Evolutionary conservation across 2,888 invertebrate genomes (phyloP), one percentile per base, ranked within the genome.

Genomic region (Anarsia innoxiella): DNA sequence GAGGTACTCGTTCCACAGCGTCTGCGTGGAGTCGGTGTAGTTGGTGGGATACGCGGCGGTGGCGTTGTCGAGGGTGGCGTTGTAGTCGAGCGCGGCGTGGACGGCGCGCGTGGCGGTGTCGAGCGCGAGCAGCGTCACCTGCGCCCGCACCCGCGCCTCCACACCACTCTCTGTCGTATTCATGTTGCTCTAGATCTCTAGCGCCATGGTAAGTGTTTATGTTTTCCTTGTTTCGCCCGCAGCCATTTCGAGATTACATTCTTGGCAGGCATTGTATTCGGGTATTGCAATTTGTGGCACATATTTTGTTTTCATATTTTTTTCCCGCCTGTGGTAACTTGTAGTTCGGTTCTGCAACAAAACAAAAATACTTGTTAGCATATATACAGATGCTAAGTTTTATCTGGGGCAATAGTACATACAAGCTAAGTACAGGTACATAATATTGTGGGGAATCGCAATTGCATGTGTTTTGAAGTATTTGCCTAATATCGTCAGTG

Each of bases 191-290:
- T 70, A 57, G 63, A 61, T 66, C 53, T 49, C 68, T 76, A 82
- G 66, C 76, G 69, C 69, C 83, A 82, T 82, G 71, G 66, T 73
- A 66, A 61, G 59, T 72, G 69, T 76, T 82, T 82, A 73, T 77
- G 74, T 66, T 80, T 83, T 44, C 79, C 79, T 65, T 78, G 82
- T 65, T 73, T 82, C 46, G 69, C 74, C 61, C 75, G 75, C 59
- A 83, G 69, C 83, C 83, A 83, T 79, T 79, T 79, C 50, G 70
- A 78, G 63, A 83, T 83, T 69, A 82, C 68, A 56, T 78, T 83
- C 65, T 78, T 82, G 77, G 79, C 77, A 64, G 72, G 77, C 76
- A 76, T 82, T 72, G 70, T 73, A 56, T 75, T 73, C 61, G 59
- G 62, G 59, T 62, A 71, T 64, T 69, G 61, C 60, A 59, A 58